A percentile compares a stretch with the other conserved stretches of the same genome.
Evolutionary conservation across 1,140 invertebrate species (phyloP).

Genomic region (Magallana gigas): DNA sequence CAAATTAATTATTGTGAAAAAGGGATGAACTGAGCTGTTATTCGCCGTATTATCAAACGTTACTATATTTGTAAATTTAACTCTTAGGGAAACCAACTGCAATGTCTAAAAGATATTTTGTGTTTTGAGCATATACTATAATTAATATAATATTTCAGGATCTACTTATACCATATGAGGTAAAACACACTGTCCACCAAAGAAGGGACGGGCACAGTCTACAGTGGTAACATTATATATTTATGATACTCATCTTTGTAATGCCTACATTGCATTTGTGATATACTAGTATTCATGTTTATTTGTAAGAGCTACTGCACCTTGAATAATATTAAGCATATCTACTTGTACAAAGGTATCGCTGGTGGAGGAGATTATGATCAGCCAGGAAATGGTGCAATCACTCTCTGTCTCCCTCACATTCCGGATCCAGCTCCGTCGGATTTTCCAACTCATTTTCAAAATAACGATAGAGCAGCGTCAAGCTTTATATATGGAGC

Average conservation of each 20-base stretch:
- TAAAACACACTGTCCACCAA: neutral
- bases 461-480: too few species aligned
- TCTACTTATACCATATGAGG: neutral
- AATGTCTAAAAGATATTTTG: too few species aligned
- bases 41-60: too few species aligned
- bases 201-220: neutral
- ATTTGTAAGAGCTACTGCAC: too few species aligned
- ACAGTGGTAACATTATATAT: neutral
- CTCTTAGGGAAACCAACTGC: too few species aligned
- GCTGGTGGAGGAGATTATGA: conserved; percentile 1
- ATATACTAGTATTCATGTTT: too few species aligned
- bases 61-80: too few species aligned
- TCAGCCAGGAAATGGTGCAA: neutral
- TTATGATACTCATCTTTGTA: neutral
- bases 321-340: too few species aligned
- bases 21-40: too few species aligned
- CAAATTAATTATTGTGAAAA: too few species aligned
- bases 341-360: neutral
- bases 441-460: neutral
- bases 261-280: too few species aligned
- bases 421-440: conserved; percentile 4
- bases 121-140: too few species aligned
- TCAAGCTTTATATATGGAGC: conserved; percentile 1
- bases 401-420: conserved; percentile 42
- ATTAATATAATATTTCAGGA: neutral